Base-by-base conservation (phyloP, 2,888 invertebrate species). In the Mythimna pallens region DNA sequence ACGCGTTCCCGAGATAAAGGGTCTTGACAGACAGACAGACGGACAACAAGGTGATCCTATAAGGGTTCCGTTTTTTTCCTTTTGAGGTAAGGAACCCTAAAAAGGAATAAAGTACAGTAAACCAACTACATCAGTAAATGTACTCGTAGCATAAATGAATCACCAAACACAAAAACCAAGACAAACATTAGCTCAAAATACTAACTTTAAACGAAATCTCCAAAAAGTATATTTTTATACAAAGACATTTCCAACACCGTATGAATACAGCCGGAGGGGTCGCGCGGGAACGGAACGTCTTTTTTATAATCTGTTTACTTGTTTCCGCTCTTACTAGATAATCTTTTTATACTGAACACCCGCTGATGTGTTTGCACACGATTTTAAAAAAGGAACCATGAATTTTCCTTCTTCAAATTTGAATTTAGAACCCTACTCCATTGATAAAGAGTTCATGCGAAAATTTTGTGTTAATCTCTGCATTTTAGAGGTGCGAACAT, bases 271-370 rank as follows among this genome's bases (percentile, higher is more conserved):
- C 91, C 91, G 78, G 86, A 92, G 91, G 92, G 90, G 89, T 87
- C 86, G 81, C 80, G 88, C 89, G 89, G 88, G 83, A 86, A 82
- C 84, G 85, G 84, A 91, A 93, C 91, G 93, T 94, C 92, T 94
- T 95, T 94, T 95, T 94, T 95, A 95, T 95, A 95, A 95, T 94
- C 94, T 95, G 95, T 95, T 94, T 94, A 94, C 94, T 93, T 91
- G 91, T 91, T 91, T 89, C 92, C 91, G 86, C 89, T 91, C 85
- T 92, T 90, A 91, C 91, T 89, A 92, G 92, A 93, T 94, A 94
- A 94, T 94, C 93, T 93, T 90, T 94, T 94, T 93, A 92, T 91
- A 90, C 91, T 83, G 87, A 90, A 92, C 90, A 89, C 88, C 86
- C 88, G 86, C 81, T 88, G 88, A 91, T 91, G 90, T 91, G 90